These are phyloP conservation scores for Karalla daura DNA, from an alignment of 2,797 vertebrate species.

Conservation along the genomic window DNA sequence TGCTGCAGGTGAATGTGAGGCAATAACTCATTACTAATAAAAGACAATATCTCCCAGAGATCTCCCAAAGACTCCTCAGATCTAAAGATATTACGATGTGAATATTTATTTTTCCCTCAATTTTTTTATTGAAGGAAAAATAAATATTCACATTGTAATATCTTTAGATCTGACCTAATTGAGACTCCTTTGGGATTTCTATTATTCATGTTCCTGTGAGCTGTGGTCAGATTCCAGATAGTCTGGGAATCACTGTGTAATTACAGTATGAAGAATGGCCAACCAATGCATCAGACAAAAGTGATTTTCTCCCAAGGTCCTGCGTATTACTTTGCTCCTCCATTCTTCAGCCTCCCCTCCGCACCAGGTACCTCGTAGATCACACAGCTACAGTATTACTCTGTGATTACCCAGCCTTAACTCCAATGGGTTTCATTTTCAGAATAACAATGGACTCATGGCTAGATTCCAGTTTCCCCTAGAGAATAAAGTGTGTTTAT, in stretches of 20 bases:
- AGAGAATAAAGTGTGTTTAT: slow-evolving; percentile 26
- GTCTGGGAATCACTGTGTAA: slow-evolving; percentile 46
- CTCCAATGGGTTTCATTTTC: slow-evolving; percentile 48
- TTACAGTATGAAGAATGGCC: slow-evolving; percentile 59
- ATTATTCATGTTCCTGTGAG: slow-evolving; percentile 52
- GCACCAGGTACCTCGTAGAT: slow-evolving; percentile 44
- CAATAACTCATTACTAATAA: slow-evolving; percentile 51
- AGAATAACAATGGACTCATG: slow-evolving; percentile 53
- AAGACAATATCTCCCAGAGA: slow-evolving; percentile 45
- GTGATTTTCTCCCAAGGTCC: slow-evolving; percentile 52
- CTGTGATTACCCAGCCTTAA: slow-evolving; percentile 29
- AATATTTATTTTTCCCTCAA: slow-evolving; percentile 55
- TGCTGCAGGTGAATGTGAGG: slow-evolving; percentile 7
- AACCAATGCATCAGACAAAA: slow-evolving; percentile 32
- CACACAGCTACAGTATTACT: slow-evolving; percentile 41
- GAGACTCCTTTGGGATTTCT: slow-evolving; percentile 50
- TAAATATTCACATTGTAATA: too few relatives aligned
- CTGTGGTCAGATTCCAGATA: slow-evolving; percentile 30
- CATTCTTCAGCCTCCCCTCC: slow-evolving; percentile 29
- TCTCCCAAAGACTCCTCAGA: slow-evolving; percentile 49
- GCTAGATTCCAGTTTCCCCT: slow-evolving; percentile 25
- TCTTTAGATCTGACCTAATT: too few relatives aligned
- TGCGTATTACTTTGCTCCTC: slow-evolving; percentile 43
- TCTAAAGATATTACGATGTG: slow-evolving; percentile 54
- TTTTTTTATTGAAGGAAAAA: too few relatives aligned